Evolutionary conservation across 2,113 vertebrate species (phyloP).

Genomic region (Phocoena sinus): DNA sequence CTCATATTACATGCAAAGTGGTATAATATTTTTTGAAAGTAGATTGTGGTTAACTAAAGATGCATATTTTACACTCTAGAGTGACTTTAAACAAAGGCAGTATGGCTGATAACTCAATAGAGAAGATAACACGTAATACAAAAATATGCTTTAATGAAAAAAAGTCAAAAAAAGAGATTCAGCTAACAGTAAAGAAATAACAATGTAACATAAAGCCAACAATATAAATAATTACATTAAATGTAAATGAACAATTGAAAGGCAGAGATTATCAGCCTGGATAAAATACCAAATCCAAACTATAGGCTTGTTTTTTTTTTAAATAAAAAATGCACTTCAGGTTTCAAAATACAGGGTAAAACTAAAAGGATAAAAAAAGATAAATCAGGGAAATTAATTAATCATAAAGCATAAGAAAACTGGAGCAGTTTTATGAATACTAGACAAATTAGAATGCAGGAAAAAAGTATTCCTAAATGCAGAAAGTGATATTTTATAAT

Average conservation of each 20-base stretch:
- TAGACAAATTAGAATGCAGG: neutral
- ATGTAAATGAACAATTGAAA: neutral
- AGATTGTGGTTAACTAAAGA: neutral
- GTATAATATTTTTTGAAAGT: neutral
- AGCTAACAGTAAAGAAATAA: neutral
- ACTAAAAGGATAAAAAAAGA: neutral
- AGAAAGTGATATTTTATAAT: neutral
- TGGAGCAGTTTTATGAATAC: neutral
- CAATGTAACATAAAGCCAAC: neutral
- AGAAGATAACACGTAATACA: neutral
- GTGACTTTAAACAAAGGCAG: neutral
- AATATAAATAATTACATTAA: neutral
- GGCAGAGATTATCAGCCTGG: neutral
- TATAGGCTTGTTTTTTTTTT: neutral
- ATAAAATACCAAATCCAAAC: neutral
- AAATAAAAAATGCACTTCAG: neutral
- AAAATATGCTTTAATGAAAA: neutral
- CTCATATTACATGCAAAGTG: neutral
- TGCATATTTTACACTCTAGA: neutral
- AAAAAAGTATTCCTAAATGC: neutral
- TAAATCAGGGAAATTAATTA: neutral
- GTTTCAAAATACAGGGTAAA: neutral
- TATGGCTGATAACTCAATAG: neutral
- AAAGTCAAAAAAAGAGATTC: neutral
- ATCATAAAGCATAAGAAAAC: neutral